These are phyloP conservation scores for Carollia perspicillata DNA, from an alignment of 2,113 vertebrate species.

Conservation along the genomic window DNA sequence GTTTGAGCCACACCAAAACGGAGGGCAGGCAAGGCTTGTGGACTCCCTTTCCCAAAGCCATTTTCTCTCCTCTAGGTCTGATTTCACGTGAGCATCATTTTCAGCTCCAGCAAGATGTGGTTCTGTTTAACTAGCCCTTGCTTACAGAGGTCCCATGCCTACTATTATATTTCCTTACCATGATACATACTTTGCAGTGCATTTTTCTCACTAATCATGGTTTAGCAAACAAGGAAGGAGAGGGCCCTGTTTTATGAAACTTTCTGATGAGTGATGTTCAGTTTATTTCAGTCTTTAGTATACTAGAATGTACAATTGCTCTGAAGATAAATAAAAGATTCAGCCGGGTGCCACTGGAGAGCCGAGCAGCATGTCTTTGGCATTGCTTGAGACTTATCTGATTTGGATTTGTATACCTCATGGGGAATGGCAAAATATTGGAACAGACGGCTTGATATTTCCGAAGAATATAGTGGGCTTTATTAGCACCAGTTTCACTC, in stretches of 20 bases:
- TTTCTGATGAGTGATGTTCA: conserved; percentile 82
- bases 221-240: conserved; percentile 72
- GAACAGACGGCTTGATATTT: conserved; percentile 93
- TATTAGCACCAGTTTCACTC: conserved; percentile 87
- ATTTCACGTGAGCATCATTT: conserved; percentile 68
- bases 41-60: conserved; percentile 70
- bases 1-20: conserved; percentile 57
- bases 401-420: conserved; percentile 92
- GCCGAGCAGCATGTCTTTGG: conserved; percentile 88
- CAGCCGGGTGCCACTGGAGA: conserved; percentile 86
- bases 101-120: conserved; percentile 46
- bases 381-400: conserved; percentile 89
- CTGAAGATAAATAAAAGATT: conserved; percentile 93
- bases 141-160: conserved; percentile 63
- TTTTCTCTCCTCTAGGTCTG: conserved; percentile 67
- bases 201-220: conserved; percentile 60
- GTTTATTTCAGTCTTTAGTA: conserved; percentile 85
- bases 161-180: conserved; percentile 46
- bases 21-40: conserved; percentile 43
- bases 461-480: conserved; percentile 91
- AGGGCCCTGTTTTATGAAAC: conserved; percentile 75
- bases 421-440: conserved; percentile 90
- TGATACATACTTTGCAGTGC: conserved; percentile 35
- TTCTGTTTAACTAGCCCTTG: conserved; percentile 65
- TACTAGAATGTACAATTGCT: conserved; percentile 83